Evolutionary conservation across 2,113 vertebrate species (phyloP), one percentile per base, ranked within the genome.

Genomic region (Crocuta crocuta): DNA sequence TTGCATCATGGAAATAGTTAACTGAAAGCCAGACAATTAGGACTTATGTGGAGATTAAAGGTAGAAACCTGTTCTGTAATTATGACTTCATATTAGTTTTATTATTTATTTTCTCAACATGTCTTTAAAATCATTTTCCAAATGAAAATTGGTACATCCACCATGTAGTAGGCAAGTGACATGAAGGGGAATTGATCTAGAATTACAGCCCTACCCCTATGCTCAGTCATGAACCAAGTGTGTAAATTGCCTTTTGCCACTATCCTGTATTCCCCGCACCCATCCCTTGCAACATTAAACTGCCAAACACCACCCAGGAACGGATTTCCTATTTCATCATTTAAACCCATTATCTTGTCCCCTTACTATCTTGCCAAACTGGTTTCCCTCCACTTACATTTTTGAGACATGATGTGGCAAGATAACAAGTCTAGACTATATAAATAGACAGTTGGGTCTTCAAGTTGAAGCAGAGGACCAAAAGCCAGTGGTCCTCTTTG

Each of bases 1-100:
- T 97, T 98, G 96, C 98, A 94, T 92, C 55, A 70, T 98, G 98
- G 98, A 98, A 99, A 98, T 97, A 97, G 43, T 61, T 97, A 90
- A n/a, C 90, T 58, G 13, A 82, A 89, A 97, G 82, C 35, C 43
- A 65, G 74, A 93, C 2, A 55, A 33, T 39, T 85, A 11, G 2
- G 0, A 13, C 73, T 89, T 90, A 3, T 82, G 94, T 65, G 93
- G 96, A 84, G 86, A 93, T 93, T 94, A 87, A 84, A 88, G 86
- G 39, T 31, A 66, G 50, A 79, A 0, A 1, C 71, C 28, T 35
- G 70, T 74, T 88, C 65, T 55, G 4, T 87, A 19, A 58, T 85
- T 91, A 1, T 86, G 79, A 74, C 24, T 71, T 50, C 80, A n/a
- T 87, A 11, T 1, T 61, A 3, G 35, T 90, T 85, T 95, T 81